A percentile compares a stretch with the other conserved stretches of the same genome.
phyloP scores from a whole-genome alignment of 2,888 invertebrate species.

The Luffia ferchaultella region DNA sequence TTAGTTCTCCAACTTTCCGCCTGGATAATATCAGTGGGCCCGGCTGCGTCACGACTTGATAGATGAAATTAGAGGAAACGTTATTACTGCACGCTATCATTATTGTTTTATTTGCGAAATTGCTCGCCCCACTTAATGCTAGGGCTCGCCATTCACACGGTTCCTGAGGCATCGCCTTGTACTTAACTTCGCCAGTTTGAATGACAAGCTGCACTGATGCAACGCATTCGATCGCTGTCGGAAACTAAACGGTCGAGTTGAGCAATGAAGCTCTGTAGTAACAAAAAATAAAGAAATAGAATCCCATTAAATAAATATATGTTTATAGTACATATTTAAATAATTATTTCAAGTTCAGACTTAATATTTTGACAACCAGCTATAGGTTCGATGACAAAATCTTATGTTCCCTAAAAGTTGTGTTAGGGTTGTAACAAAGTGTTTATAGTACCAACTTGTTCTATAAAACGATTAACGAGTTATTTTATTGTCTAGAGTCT shows the following conservation, averaged over 20 bases:
- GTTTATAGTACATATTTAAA: too few species aligned
- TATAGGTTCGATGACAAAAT: too few species aligned
- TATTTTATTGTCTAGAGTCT: too few species aligned
- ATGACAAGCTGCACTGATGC: slow-evolving; percentile 31
- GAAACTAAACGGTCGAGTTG: neutral
- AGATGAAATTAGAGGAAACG: slow-evolving; percentile 38
- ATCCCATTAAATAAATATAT: too few species aligned
- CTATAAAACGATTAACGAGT: too few species aligned
- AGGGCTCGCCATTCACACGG: slow-evolving; percentile 37
- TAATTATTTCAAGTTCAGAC: too few species aligned
- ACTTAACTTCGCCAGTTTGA: slow-evolving; percentile 41
- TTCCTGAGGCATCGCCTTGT: slow-evolving; percentile 29
- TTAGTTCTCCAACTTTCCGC: slow-evolving; percentile 2
- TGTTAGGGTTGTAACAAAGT: too few species aligned
- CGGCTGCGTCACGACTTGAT: slow-evolving; percentile 22
- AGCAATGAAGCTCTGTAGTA: too few species aligned
- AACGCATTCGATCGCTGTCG: neutral
- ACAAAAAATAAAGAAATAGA: too few species aligned
- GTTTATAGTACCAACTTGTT: too few species aligned
- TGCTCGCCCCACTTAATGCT: slow-evolving; percentile 37
- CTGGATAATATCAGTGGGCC: slow-evolving; percentile 10
- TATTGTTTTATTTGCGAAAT: slow-evolving; percentile 52
- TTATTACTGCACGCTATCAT: slow-evolving; percentile 38
- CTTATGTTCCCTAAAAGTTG: too few species aligned
- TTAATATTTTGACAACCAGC: too few species aligned